phyloP scores from a whole-genome alignment of 2,888 invertebrate genomes.

The Dryobotodes eremita region DNA sequence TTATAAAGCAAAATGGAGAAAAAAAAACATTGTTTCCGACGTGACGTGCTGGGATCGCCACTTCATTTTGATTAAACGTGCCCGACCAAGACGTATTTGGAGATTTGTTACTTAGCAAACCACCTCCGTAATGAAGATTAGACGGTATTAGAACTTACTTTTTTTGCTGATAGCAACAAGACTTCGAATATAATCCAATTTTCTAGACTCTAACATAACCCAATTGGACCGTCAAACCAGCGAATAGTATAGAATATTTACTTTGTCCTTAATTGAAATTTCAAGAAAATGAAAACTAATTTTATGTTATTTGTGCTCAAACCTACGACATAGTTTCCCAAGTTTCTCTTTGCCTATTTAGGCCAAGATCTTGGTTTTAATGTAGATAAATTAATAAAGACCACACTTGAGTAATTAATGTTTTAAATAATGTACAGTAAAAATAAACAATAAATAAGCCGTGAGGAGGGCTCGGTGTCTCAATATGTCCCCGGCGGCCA shows the following conservation, averaged over 20 bases:
- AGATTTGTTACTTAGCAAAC: conserved; percentile 52
- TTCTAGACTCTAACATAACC: conserved; percentile 27
- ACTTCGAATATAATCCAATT: conserved; percentile 31
- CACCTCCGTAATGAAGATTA: conserved; percentile 55
- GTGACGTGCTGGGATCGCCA: conserved; percentile 50
- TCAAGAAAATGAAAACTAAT: conserved; percentile 11
- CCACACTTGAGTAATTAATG: conserved; percentile 2
- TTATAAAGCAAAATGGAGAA: conserved; percentile 64
- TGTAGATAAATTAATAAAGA: conserved; percentile 18
- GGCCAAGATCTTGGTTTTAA: not conserved
- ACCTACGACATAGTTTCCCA: not conserved
- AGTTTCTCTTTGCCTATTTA: not conserved
- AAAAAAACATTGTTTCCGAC: conserved; percentile 59
- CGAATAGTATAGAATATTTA: conserved; percentile 32
- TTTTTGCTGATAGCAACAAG: conserved; percentile 25
- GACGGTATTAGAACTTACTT: conserved; percentile 36
- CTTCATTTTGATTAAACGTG: conserved; percentile 67
- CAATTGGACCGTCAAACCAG: conserved; percentile 17
- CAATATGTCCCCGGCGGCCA: conserved; percentile 79
- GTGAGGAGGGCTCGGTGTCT: conserved; percentile 69
- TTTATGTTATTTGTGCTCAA: conserved; percentile 14
- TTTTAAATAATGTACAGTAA: conserved; percentile 26
- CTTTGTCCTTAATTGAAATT: conserved; percentile 36
- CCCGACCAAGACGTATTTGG: conserved; percentile 54
- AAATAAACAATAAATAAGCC: conserved; percentile 73